Evolutionary conservation across 2,113 vertebrate genomes (phyloP).

Genomic region (Nesogale talazaci): DNA sequence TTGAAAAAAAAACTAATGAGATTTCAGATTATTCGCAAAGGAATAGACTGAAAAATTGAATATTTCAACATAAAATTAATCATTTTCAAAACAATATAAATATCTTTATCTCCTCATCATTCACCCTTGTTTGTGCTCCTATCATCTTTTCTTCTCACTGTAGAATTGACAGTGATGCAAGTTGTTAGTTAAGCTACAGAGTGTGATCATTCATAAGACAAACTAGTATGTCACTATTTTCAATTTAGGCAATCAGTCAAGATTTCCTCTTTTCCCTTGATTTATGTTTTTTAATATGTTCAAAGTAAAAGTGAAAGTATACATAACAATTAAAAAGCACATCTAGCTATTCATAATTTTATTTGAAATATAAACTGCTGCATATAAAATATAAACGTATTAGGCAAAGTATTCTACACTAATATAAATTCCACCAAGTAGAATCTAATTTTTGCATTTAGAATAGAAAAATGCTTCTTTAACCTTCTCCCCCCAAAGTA

Average conservation of each 20-base stretch:
- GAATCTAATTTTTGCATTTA: neutral
- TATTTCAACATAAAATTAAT: neutral
- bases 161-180: neutral
- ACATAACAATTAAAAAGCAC: constrained; percentile 27
- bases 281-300: constrained; percentile 48
- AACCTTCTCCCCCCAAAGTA: neutral
- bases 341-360: constrained; percentile 21
- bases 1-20: constrained; percentile 15
- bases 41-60: constrained; percentile 34
- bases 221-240: constrained; percentile 55
- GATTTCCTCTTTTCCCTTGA: constrained; percentile 19
- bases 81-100: neutral
- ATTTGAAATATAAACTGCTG: constrained; percentile 3
- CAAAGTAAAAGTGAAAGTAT: constrained; percentile 4
- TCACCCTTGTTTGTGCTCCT: neutral
- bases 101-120: neutral
- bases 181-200: constrained; percentile 29
- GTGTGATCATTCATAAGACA: constrained; percentile 56
- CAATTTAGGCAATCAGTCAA: constrained; percentile 46
- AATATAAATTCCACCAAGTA: neutral
- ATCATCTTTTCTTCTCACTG: neutral
- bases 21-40: neutral
- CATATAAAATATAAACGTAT: constrained; percentile 21
- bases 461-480: constrained; percentile 1
- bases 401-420: neutral